Percentiles rank a stretch among this genome's conserved stretches.
phyloP scores from a whole-genome alignment of 2,797 vertebrate species.

The Enteromius anoplus region DNA sequence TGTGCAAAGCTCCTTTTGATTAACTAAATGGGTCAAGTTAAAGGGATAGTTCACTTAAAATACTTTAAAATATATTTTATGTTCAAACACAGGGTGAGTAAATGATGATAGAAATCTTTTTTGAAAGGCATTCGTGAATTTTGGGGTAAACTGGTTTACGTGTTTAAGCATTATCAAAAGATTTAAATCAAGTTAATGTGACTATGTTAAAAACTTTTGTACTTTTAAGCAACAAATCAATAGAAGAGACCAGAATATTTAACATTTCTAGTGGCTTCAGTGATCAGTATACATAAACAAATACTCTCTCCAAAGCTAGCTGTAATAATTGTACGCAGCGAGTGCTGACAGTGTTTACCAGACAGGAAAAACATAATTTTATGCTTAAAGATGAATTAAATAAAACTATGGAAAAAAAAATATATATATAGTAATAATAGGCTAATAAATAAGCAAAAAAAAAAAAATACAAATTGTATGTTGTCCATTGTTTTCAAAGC shows the following conservation, averaged over 20 bases:
- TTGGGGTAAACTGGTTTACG: background rate
- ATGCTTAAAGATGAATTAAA: constrained; percentile 25
- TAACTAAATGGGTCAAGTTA: background rate
- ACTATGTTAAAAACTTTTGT: background rate
- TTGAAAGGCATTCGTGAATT: background rate
- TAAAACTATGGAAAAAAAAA: background rate
- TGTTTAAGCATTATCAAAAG: background rate
- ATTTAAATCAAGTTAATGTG: background rate
- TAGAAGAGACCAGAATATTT: constrained; percentile 42
- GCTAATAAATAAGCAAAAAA: background rate
- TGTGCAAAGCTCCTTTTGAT: background rate
- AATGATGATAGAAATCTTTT: background rate
- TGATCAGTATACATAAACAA: constrained; percentile 47
- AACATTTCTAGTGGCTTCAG: constrained; percentile 45
- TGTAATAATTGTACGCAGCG: constrained; percentile 40
- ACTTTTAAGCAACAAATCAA: constrained; percentile 10
- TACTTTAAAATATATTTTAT: background rate
- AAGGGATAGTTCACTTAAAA: background rate
- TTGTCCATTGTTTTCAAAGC: constrained; percentile 9
- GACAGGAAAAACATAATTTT: constrained; percentile 24
- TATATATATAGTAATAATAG: background rate
- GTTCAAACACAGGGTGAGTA: background rate
- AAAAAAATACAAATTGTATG: background rate
- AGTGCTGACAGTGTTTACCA: constrained; percentile 34
- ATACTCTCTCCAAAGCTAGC: constrained; percentile 27